Base-by-base conservation (phyloP, 1,140 invertebrate species). In the Mizuhopecten yessoensis region DNA sequence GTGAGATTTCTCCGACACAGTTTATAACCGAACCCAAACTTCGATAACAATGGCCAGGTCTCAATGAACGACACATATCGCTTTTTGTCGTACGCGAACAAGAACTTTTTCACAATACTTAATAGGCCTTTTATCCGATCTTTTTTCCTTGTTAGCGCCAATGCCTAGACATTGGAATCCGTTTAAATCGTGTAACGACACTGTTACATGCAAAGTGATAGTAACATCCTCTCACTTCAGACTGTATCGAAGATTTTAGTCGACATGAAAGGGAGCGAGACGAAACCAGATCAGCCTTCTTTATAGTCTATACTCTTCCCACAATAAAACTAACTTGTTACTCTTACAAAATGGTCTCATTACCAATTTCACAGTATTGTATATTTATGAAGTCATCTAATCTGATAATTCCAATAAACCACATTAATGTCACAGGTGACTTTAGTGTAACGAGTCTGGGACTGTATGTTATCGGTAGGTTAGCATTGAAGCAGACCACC, bases 11-110 rank as follows among this genome's bases (percentile, higher is more conserved):
- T 75, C 57, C n/a, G 1, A 7, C n/a, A 75, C 23, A 29, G 3
- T 75, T 75, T 75, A 75, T 29, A 75, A 49, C 45, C n/a, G 11
- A 29, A 75, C 23, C 57, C n/a, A 7, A 75, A 29, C 11, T 75
- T 9, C 29, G 17, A 75, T n/a, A 75, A 75, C 57, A 75, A 75
- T n/a, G 3, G 57, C 11, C 15, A 75, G 11, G 29, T n/a, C 57
- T 29, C n/a, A 75, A 57, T 75, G n/a, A 75, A 23, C 23, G 5
- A 75, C n/a, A 75, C 0, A 29, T 29, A 75, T 75, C 57, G 11
- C 57, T 75, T 75, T 75, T 75, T 75, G 57, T 75, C 57, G 57
- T 75, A 29, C 29, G n/a, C 57, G 29, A 75, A 75, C 57, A 17
- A 75, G 29, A 29, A 75, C 57, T 75, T 75, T 75, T 75, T 7